Percentiles rank a stretch among this genome's conserved stretches.
phyloP scores from a whole-genome alignment of 2,797 vertebrate species.

The Takifugu rubripes region DNA sequence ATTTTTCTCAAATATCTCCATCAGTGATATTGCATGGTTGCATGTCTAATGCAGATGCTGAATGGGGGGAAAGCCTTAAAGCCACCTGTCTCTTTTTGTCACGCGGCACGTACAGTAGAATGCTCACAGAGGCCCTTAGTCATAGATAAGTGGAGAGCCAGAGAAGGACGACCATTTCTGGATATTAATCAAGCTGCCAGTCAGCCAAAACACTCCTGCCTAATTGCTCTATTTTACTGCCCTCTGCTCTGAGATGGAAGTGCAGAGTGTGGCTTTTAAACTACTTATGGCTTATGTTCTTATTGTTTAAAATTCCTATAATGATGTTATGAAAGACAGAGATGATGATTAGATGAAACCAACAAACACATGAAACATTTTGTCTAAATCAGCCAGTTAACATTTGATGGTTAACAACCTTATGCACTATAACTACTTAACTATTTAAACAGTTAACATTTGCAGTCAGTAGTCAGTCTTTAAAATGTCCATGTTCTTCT shows the following conservation, averaged over 20 bases:
- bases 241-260: constrained; percentile 26
- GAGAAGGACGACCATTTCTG: constrained; percentile 41
- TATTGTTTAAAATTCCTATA: constrained; percentile 4
- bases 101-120: not conserved
- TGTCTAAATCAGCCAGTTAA: not conserved
- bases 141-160: constrained; percentile 43
- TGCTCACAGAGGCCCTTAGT: constrained; percentile 31
- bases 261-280: constrained; percentile 9
- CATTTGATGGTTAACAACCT: not conserved
- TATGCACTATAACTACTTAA: not conserved
- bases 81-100: not conserved
- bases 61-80: constrained; percentile 13
- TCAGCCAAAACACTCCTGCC: constrained; percentile 26
- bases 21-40: constrained; percentile 2
- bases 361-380: not conserved
- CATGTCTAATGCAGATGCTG: constrained; percentile 13
- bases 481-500: no score
- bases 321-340: not conserved
- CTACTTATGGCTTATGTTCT: not conserved
- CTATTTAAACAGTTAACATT: not conserved
- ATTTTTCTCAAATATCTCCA: constrained; percentile 18
- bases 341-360: not conserved
- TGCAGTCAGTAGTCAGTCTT: no score
- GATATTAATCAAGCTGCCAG: constrained; percentile 50
- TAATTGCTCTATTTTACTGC: constrained; percentile 20